Evolutionary conservation across 92 coral and sea anemone genomes (phyloP).

Genomic region (Paragorgia papillata): DNA sequence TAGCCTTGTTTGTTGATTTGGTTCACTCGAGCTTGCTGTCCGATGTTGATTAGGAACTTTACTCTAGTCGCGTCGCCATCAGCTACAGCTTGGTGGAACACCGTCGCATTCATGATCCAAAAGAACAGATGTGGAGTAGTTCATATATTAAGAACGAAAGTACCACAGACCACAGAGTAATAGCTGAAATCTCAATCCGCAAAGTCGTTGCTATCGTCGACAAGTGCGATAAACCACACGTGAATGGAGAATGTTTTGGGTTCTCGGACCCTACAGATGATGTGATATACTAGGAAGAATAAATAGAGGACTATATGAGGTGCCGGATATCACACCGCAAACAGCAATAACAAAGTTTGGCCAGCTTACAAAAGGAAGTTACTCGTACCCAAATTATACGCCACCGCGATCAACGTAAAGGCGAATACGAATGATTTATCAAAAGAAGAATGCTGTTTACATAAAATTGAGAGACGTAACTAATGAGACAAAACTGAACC

Average conservation of each 20-base stretch:
- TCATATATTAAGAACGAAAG: too few species aligned
- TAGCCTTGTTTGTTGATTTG: slow-evolving; percentile 78
- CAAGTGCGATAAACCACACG: too few species aligned
- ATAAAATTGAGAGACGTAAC: neutral
- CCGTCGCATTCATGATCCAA: slow-evolving; percentile 51
- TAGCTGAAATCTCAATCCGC: too few species aligned
- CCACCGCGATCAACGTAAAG: slow-evolving; percentile 1
- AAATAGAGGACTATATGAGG: too few species aligned
- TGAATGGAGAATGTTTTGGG: too few species aligned
- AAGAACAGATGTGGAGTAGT: neutral
- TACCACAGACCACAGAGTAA: too few species aligned
- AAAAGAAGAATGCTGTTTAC: slow-evolving; percentile 6
- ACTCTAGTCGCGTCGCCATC: slow-evolving; percentile 97
- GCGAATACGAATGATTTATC: neutral
- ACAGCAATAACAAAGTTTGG: too few species aligned
- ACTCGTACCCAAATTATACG: neutral
- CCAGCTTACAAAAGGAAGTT: neutral
- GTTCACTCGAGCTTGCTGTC: slow-evolving; percentile 86
- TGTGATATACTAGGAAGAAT: too few species aligned
- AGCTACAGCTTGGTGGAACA: slow-evolving; percentile 89
- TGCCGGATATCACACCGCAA: too few species aligned
- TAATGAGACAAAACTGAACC: neutral
- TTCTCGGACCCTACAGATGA: too few species aligned
- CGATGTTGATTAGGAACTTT: slow-evolving; percentile 80
- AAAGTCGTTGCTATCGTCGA: too few species aligned